Conservation (phyloP, 2,888 invertebrate genomes). For the Taenaris catops region DNA sequence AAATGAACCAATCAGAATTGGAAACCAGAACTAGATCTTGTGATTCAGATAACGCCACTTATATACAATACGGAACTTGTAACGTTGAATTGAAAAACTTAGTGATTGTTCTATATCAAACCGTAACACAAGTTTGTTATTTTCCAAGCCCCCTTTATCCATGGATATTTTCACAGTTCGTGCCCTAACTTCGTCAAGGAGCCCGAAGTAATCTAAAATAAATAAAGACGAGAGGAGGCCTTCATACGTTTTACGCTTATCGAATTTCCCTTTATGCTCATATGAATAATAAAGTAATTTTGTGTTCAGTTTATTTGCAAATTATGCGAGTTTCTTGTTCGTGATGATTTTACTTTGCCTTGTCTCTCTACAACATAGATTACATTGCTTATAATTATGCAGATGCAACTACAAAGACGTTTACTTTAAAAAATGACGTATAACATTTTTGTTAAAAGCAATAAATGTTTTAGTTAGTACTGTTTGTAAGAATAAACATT, state of each 20-base stretch:
- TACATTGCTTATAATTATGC: no score
- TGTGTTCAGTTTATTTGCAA: constrained; percentile 37
- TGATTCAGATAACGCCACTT: no score
- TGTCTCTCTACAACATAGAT: no score
- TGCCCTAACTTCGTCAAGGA: constrained; percentile 49
- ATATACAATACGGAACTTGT: constrained; percentile 2
- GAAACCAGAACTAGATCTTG: no score
- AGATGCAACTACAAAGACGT: no score
- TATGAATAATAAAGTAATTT: constrained; percentile 58
- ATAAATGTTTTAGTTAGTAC: no score
- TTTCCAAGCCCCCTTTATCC: constrained; percentile 48
- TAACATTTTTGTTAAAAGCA: no score
- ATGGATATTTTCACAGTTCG: constrained; percentile 47
- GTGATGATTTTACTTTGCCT: constrained; percentile 11
- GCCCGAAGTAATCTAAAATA: constrained; percentile 76
- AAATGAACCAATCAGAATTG: no score
- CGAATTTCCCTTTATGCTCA: constrained; percentile 55
- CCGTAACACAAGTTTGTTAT: constrained; percentile 40
- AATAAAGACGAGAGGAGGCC: constrained; percentile 69
- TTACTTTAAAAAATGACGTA: no score
- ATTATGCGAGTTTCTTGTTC: constrained; percentile 2
- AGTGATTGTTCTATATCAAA: constrained; percentile 47
- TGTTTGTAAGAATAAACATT: no score
- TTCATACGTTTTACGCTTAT: constrained; percentile 60
- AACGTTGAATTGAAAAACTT: constrained; percentile 54